phyloP scores from a whole-genome alignment of 2,888 invertebrate genomes.

The Pandemis cinnamomeana region DNA sequence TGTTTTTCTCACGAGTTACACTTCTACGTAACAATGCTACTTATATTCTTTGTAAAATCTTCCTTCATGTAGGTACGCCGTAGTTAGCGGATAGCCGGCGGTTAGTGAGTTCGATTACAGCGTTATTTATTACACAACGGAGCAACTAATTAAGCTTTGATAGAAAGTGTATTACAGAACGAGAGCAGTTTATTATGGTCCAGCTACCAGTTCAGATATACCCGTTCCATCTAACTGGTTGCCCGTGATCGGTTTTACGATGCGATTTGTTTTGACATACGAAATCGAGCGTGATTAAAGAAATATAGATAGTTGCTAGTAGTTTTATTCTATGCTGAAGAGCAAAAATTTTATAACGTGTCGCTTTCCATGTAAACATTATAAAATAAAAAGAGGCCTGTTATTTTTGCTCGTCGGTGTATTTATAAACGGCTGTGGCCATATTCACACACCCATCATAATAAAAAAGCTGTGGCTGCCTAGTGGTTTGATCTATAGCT shows the following conservation, averaged over 20 bases:
- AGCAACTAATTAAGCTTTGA: constrained; percentile 53
- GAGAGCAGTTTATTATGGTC: constrained; percentile 43
- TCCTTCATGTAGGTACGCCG: constrained; percentile 5
- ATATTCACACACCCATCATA: too few relatives aligned
- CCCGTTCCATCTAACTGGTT: constrained; percentile 6
- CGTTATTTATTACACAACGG: constrained; percentile 53
- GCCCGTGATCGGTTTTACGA: constrained; percentile 10
- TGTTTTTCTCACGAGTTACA: not conserved
- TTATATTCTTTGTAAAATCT: not conserved
- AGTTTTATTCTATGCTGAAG: not conserved
- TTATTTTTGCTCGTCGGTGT: too few relatives aligned
- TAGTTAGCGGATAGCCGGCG: constrained; percentile 36
- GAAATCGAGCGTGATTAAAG: constrained; percentile 17
- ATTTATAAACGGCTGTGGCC: too few relatives aligned
- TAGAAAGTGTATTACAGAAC: constrained; percentile 48
- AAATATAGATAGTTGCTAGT: not conserved
- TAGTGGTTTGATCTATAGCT: too few relatives aligned
- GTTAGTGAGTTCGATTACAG: constrained; percentile 53
- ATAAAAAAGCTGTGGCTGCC: too few relatives aligned
- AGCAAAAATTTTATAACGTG: too few relatives aligned
- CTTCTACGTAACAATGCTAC: not conserved
- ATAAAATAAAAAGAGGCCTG: too few relatives aligned
- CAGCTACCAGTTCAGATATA: constrained; percentile 21
- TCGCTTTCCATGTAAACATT: too few relatives aligned
- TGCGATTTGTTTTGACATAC: constrained; percentile 33